Base-by-base conservation (phyloP, 2,888 invertebrate species). In the Acrobasis consociella region DNA sequence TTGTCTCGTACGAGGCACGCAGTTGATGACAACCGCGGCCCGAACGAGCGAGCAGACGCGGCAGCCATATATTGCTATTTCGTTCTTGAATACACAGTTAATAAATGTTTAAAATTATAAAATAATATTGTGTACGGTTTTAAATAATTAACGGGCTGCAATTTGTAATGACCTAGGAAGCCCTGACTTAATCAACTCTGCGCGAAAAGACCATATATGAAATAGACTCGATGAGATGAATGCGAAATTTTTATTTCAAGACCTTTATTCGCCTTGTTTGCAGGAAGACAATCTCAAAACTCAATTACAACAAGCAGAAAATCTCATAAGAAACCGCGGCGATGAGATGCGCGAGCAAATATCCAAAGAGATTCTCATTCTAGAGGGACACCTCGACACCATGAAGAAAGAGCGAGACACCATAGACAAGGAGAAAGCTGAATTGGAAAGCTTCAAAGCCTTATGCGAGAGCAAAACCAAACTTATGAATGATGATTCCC, bases 301-400 rank as follows among this genome's bases (percentile, higher is more conserved):
- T 0, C 87, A 91, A 62, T 62, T 89, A 1, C 67, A 72, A 2
- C 81, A 86, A 70, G 89, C 90, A 0, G 90, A 90, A 66, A 53
- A 79, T 9, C 67, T 77, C 0, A 70, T 92, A 1, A 75, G 71
- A 9, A 72, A 73, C 53, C 84, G 85, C 51, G 88, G 87, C 49
- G 88, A 90, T 62, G 88, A 87, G 0, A 85, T 92, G 86, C 79
- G 85, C 10, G 31, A 49, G 0, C 87, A 90, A 64, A 88, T 91
- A 70, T 74, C 86, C 0, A 74, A 72, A 16, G 92, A 92, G 67
- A 76, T 92, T 2, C 9, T 63, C 1, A 67, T 81, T n/a, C 67
- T 92, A 9, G 87, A 86, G 17, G 65, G 62, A 0, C 85, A 87
- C 22, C 69, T 91, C 0, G 78, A 81, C 5, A 69, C 75, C 3